A percentile compares a stretch with the other conserved stretches of the same genome.
These are phyloP conservation scores for Nothobranchius furzeri DNA, from an alignment of 2,113 vertebrate species.

Conservation along the genomic window DNA sequence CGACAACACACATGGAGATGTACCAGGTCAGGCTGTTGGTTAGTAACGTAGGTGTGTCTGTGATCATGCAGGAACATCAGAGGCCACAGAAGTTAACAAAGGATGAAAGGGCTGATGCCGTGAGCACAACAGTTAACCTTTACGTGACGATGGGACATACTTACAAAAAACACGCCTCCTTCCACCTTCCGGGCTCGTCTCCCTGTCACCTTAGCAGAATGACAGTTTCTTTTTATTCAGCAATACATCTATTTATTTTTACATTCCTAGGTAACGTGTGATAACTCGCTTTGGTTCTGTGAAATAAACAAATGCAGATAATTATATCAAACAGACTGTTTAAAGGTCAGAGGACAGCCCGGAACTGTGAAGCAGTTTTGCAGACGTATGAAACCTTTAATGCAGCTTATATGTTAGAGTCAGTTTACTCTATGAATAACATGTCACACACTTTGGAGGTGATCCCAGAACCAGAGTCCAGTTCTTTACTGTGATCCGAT, in stretches of 20 bases:
- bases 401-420: conserved; percentile 30
- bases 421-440: conserved; percentile 63
- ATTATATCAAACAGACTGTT: not conserved
- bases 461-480: conserved; percentile 16
- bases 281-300: not conserved
- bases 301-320: not conserved
- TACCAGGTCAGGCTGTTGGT: conserved; percentile 28
- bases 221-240: conserved; percentile 67
- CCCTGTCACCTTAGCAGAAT: conserved; percentile 77
- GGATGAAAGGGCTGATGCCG: conserved; percentile 22
- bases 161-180: conserved; percentile 83
- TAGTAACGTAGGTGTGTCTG: conserved; percentile 38
- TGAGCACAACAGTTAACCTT: conserved; percentile 30
- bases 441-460: conserved; percentile 34
- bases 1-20: conserved; percentile 16
- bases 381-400: conserved; percentile 30
- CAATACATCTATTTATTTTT: conserved; percentile 1
- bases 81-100: conserved; percentile 25
- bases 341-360: not conserved
- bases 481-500: conserved; percentile 54
- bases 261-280: not conserved
- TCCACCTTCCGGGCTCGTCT: conserved; percentile 83
- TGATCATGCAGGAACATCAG: conserved; percentile 49
- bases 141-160: conserved; percentile 59
- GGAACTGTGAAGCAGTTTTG: not conserved